Percentiles rank a stretch among this genome's conserved stretches.
phyloP scores from a whole-genome alignment of 2,797 vertebrate genomes.

The Pelochelys cantorii region DNA sequence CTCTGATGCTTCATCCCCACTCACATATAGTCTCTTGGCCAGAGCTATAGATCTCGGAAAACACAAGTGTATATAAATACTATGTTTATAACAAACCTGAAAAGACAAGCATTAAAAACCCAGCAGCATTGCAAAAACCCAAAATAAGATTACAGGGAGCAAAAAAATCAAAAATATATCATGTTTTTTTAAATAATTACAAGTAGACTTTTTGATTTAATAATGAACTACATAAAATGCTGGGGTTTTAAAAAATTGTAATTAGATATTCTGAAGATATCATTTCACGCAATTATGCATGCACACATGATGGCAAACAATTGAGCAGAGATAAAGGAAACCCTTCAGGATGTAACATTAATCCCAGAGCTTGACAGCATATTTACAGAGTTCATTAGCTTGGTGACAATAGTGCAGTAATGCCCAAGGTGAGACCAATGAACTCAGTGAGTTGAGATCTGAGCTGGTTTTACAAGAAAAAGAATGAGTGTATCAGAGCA shows the following conservation, averaged over 20 bases:
- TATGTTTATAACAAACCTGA: no score
- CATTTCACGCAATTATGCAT: not conserved
- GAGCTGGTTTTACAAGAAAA: not conserved
- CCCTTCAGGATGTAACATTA: not conserved
- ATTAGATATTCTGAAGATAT: not conserved
- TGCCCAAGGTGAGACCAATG: not conserved
- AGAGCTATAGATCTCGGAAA: not conserved
- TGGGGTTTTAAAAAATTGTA: accelerated
- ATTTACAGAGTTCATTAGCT: not conserved
- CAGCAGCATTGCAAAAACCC: not conserved
- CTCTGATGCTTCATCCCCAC: not conserved
- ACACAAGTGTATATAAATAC: not conserved
- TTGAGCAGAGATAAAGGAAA: not conserved
- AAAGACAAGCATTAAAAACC: not conserved
- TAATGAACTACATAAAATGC: not conserved
- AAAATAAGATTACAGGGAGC: not conserved
- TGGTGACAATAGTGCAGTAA: not conserved
- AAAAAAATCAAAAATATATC: not conserved
- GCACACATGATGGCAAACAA: not conserved
- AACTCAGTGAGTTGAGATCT: not conserved
- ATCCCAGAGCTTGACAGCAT: not conserved
- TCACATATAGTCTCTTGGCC: not conserved
- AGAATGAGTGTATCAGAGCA: not conserved
- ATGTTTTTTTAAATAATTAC: not conserved
- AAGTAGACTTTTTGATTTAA: not conserved